Evolutionary conservation across 2,888 invertebrate species (phyloP), one percentile per base, ranked within the genome.

Genomic region (Parapristionchus giblindavisi): DNA sequence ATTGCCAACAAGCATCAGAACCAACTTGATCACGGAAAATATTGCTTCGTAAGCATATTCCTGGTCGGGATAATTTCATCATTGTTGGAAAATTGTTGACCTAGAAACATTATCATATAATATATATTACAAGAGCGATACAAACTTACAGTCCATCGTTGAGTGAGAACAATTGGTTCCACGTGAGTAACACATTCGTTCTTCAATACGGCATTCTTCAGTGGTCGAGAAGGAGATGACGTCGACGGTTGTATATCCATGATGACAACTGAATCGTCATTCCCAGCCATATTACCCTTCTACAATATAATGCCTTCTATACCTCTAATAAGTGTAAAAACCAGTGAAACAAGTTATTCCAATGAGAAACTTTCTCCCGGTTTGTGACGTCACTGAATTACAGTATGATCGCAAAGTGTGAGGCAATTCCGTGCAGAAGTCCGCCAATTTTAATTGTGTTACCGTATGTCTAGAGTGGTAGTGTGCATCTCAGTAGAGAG

Each of bases 1-100:
- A 73, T 71, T 88, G 88, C 88, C 88, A 88, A 68, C 85, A 85
- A 6, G 85, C 85, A 56, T 88, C 87, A 8, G 87, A 71, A 38
- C 58, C 71, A 8, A 71, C 58, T 58, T 58, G 56, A 58, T 71
- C 80, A 77, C 76, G 74, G 76, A 87, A 86, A 3, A 84, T 84
- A n/a, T 85, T 83, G 76, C 87, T 88, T 52, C 88, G 75, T 74
- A 88, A 75, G 71, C 88, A 88, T 8, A 78, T 79, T 32, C 88
- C 88, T 6, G 87, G 87, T 48, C 83, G 81, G 11, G 87, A 85
- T 71, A 87, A 77, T 70, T 87, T 86, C 71, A 87, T 68, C 21
- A 85, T 78, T 24, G 84, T 81, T n/a, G 80, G 79, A 75, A 87
- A 87, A 76, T 87, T 87, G 70, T 82, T 80, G 3, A 86, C 82